Percentiles rank a stretch among this genome's conserved stretches.
Evolutionary conservation across 1,140 invertebrate genomes (phyloP).

Genomic region (Drosophila aff.): DNA sequence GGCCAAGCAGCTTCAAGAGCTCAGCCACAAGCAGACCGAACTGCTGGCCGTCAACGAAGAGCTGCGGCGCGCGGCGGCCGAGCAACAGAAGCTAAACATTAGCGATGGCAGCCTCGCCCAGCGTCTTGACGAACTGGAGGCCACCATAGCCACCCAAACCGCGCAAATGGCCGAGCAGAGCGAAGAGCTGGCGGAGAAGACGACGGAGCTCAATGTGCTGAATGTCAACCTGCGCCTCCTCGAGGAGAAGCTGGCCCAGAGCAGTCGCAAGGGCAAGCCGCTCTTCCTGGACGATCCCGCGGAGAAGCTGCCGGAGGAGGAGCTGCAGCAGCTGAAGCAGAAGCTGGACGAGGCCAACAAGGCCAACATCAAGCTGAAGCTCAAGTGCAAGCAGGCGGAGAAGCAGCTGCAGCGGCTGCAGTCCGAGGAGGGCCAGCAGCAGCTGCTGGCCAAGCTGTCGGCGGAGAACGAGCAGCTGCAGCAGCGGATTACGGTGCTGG

Average conservation of each 20-base stretch:
- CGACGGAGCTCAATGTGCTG: constrained; percentile 85
- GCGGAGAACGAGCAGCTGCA: constrained; percentile 88
- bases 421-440: constrained; percentile 89
- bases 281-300: constrained; percentile 68
- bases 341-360: constrained; percentile 92
- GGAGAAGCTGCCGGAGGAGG: constrained; percentile 88
- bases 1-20: constrained; percentile 78
- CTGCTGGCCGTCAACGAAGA: constrained; percentile 51
- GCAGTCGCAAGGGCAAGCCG: constrained; percentile 70
- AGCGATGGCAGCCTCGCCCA: constrained; percentile 68
- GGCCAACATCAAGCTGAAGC: constrained; percentile 93
- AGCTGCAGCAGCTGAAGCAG: constrained; percentile 88
- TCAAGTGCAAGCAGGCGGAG: constrained; percentile 93
- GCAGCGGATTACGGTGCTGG: constrained; percentile 92
- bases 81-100: constrained; percentile 57
- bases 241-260: constrained; percentile 86
- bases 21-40: constrained; percentile 56
- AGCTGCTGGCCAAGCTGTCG: constrained; percentile 87
- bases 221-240: constrained; percentile 85
- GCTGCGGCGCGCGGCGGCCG: constrained; percentile 1
- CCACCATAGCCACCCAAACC: constrained; percentile 85
- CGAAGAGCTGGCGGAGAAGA: constrained; percentile 86
- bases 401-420: constrained; percentile 92
- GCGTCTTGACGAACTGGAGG: constrained; percentile 86
- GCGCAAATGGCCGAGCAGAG: constrained; percentile 85